Evolutionary conservation across 2,797 vertebrate species (phyloP), one percentile per base, ranked within the genome.

Genomic region (Mareca penelope): DNA sequence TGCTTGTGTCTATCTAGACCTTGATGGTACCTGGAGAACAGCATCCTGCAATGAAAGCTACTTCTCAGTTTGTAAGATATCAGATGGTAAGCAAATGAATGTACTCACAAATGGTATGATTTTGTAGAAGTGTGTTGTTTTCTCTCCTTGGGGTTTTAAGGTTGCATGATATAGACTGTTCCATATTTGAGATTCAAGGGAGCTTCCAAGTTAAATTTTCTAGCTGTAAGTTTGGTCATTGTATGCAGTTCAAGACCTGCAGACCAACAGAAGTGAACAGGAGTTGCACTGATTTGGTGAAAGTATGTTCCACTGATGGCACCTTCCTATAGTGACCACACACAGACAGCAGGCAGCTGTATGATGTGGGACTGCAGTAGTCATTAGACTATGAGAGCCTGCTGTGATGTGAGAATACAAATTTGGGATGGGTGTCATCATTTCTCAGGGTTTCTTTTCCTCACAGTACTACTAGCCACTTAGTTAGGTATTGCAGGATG

Each of bases 21-120:
- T 97, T 10, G 98, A 99, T 8, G 97, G 96, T 65, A 97, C 87
- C 85, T 99, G 99, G 99, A 99, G 98, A 97, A 99, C 98, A 24
- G 95, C 98, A 12, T 13, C 97, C 7, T 99, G 99, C 93, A 98
- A 97, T 59, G 96, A 98, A 85, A 98, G 94, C 39, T 97, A 98
- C 95, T 98, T 98, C 89, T 98, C 98, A 35, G 89, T 99, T 92
- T 99, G 99, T 96, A 99, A 99, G 97, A 98, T 35, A 88, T 99
- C 98, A 39, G 50, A 96, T 85, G 98, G 99, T 99, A 97, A 97
- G 94, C 15, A 64, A 89, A 64, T 53, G 1, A 77, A 70, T 21
- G 23, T 29, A 65, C 57, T 12, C 17, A 53, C 73, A 50, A 24
- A 24, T 53, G 77, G 24, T 59, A 63, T 50, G 35, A 55, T 83